Conservation (phyloP, 2,113 vertebrate genomes). For the Pachypanchax playfairii region DNA sequence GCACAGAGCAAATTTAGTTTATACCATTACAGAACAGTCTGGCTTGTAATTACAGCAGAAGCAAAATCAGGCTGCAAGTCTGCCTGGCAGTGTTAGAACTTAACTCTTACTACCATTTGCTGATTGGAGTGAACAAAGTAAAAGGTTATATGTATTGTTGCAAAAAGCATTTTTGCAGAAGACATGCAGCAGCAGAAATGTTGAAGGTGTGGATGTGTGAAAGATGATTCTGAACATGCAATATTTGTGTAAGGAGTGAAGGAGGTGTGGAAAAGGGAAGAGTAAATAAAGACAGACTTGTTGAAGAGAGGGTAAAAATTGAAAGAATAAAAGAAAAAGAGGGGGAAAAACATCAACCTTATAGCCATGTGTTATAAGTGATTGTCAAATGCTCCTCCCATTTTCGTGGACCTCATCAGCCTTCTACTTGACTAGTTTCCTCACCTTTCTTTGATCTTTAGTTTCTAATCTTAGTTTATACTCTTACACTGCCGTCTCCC, state of each 20-base stretch:
- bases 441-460: slow-evolving; percentile 60
- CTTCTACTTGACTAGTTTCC: slow-evolving; percentile 30
- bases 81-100: neutral
- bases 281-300: slow-evolving; percentile 15
- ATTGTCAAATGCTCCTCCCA: slow-evolving; percentile 46
- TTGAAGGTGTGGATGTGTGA: slow-evolving; percentile 32
- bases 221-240: slow-evolving; percentile 39
- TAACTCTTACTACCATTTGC: neutral
- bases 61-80: neutral
- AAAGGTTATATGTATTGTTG: neutral
- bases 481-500: slow-evolving; percentile 17
- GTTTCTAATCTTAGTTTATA: slow-evolving; percentile 36
- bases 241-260: slow-evolving; percentile 28
- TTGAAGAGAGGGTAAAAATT: slow-evolving; percentile 35
- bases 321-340: slow-evolving; percentile 12
- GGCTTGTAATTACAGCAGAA: neutral
- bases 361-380: slow-evolving; percentile 49
- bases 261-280: slow-evolving; percentile 29
- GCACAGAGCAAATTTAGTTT: neutral
- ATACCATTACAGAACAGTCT: neutral
- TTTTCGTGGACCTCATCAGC: slow-evolving; percentile 34
- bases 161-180: neutral
- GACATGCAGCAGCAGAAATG: slow-evolving; percentile 13
- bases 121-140: neutral
- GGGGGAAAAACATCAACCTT: slow-evolving; percentile 49